Base-by-base conservation (phyloP, 2,797 vertebrate genomes). In the Halcyon smyrnensis region DNA sequence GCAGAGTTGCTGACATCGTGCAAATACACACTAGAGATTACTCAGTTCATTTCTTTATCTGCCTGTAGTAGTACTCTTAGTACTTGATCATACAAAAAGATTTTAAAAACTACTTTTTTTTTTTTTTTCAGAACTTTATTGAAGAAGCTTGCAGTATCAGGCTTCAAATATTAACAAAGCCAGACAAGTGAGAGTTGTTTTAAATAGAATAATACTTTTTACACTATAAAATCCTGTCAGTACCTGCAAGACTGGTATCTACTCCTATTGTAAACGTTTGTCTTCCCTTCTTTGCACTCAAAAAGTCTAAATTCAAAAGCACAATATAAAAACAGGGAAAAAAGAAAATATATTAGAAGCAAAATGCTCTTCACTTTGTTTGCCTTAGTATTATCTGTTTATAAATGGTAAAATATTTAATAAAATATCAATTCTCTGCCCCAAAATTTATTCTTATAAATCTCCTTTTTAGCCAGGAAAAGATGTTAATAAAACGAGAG, bases 1-100 rank as follows among this genome's bases (percentile, higher is more conserved):
- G 93, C 79, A 32, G 91, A 91, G 79, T 11, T 78, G 91, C 94
- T 96, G 90, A 91, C 93, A 94, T 10, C 0, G 10, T 86, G 30
- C 91, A 95, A 93, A 91, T 27, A 41, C 63, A 69, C 65, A 13
- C 46, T 69, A 15, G 6, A 78, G 88, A 81, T 87, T 87, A 63
- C 45, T 21, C 85, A 36, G 36, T 50, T 62, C 27, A 65, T 69
- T 75, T 56, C 79, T 95, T 87, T 84, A 45, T 77, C 43, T 85
- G 60, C 45, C 75, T 32, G 2, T 57, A 43, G 43, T 43, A 21
- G 48, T 25, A 19, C 69, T 89, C 60, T 69, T 82, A 74, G 65
- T 85, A 73, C 65, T 71, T 6, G 3, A 68, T 36, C 27, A 3
- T 30, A 84, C 15, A 65, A 78, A 48, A 71, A 51, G 48, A 90